These are phyloP conservation scores for Tryphoninae sp. DNA, from an alignment of 2,888 invertebrate genomes.

Conservation along the genomic window DNA sequence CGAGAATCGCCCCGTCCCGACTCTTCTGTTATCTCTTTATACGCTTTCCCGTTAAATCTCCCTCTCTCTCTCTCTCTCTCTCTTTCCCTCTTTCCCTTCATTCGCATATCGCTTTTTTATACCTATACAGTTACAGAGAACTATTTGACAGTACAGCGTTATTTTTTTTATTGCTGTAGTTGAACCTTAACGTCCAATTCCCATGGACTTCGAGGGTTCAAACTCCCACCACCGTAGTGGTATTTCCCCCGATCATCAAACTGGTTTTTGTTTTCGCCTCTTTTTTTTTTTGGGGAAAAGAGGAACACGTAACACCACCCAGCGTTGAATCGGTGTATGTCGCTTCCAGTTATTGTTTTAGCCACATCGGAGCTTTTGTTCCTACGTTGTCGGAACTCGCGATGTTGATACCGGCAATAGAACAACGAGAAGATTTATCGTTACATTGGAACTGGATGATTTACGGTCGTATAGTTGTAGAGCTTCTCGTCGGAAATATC, in stretches of 20 bases:
- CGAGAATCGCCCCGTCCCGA: slow-evolving; percentile 12
- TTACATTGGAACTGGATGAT: background rate
- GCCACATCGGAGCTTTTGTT: slow-evolving; percentile 11
- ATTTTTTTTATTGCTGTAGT: slow-evolving; percentile 14
- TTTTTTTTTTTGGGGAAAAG: background rate
- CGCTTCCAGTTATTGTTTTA: background rate
- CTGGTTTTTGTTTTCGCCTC: slow-evolving; percentile 25
- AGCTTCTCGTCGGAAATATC: background rate
- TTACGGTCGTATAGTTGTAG: background rate
- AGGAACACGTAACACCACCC: background rate
- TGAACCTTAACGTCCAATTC: slow-evolving; percentile 53
- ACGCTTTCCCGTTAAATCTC: slow-evolving; percentile 1
- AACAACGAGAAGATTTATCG: background rate
- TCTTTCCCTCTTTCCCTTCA: background rate
- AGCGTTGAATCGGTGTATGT: slow-evolving; percentile 11
- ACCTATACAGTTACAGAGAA: background rate
- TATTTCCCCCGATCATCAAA: slow-evolving; percentile 35
- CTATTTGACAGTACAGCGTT: slow-evolving; percentile 19
- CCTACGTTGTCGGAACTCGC: background rate
- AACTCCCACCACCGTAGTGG: slow-evolving; percentile 15
- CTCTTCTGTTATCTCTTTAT: slow-evolving; percentile 32
- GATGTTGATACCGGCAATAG: slow-evolving; percentile 3
- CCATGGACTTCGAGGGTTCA: background rate
- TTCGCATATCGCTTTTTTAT: slow-evolving; percentile 1
- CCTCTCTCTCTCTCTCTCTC: slow-evolving; percentile 7